These are phyloP conservation scores for Nemotelus pantherinus DNA, from an alignment of 2,888 invertebrate species.

Conservation along the genomic window DNA sequence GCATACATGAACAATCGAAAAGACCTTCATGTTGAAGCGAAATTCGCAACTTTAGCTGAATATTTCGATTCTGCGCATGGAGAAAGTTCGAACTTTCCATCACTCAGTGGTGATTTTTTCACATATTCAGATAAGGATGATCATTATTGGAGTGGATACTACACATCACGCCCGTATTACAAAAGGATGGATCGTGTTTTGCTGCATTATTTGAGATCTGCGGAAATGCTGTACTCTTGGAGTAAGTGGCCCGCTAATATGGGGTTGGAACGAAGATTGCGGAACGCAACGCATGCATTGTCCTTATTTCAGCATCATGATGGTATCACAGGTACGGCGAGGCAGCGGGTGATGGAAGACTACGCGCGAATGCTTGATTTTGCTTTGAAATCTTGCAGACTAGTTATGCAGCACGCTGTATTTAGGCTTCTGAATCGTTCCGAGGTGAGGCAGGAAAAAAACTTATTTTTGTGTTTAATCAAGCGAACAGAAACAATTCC, in stretches of 20 bases:
- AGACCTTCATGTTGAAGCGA: slow-evolving; percentile 83
- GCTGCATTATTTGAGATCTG: slow-evolving; percentile 77
- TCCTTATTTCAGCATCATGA: slow-evolving; percentile 98
- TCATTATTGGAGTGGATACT: slow-evolving; percentile 98
- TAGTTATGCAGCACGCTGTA: slow-evolving; percentile 78
- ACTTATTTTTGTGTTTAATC: background rate
- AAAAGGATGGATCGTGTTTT: slow-evolving; percentile 91
- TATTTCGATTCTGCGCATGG: slow-evolving; percentile 83
- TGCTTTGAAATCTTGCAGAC: slow-evolving; percentile 75
- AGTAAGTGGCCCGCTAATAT: slow-evolving; percentile 66
- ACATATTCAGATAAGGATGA: slow-evolving; percentile 94
- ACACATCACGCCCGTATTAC: slow-evolving; percentile 91
- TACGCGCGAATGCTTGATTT: slow-evolving; percentile 83
- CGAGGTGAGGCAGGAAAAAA: slow-evolving; percentile 58
- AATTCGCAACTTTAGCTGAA: slow-evolving; percentile 90
- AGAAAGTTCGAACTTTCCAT: slow-evolving; percentile 71
- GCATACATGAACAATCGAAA: slow-evolving; percentile 86
- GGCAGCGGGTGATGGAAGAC: slow-evolving; percentile 89
- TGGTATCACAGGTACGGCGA: slow-evolving; percentile 95
- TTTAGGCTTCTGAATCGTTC: slow-evolving; percentile 73
- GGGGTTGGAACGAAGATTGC: slow-evolving; percentile 65
- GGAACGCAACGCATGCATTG: slow-evolving; percentile 78
- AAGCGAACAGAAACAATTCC: too few species aligned
- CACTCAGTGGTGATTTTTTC: slow-evolving; percentile 93
- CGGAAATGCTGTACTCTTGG: slow-evolving; percentile 75